Evolutionary conservation across 2,888 invertebrate genomes (phyloP), one percentile per base, ranked within the genome.

Genomic region (Sceliomorpha sp.): DNA sequence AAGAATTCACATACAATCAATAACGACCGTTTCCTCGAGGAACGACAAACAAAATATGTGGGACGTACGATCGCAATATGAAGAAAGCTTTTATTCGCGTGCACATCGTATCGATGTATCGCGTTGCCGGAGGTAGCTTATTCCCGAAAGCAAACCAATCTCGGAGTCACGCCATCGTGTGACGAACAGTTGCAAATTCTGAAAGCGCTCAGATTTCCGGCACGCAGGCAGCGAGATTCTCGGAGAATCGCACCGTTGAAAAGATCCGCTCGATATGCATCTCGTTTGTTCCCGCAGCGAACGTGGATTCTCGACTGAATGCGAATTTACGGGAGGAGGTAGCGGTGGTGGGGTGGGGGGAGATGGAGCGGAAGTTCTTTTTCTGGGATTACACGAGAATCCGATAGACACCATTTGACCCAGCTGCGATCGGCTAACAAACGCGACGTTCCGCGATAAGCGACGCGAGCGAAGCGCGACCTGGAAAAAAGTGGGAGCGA

Each of bases 151-250:
- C 37, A 51, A 59, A 67, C 55, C 47, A 67, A 67, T 67, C 55
- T 67, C 26, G 9, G 15, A 60, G 60, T 48, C 58, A 55, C 55
- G 59, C 53, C 39, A 60, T 36, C 42, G 67, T 53, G 39, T 42
- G 39, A 59, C 27, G 36, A 47, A 32, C 39, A 17, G 47, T 51
- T 39, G 50, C 9, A 14, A 51, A 45, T 51, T 40, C 53, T 40
- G 53, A 45, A 59, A 39, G 58, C n/a, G 51, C 44, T 67, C n/a
- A n/a, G 59, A 55, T 67, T 59, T 67, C 67, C 59, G 59, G 45
- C 53, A 59, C 48, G 58, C 53, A 55, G 29, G n/a, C n/a, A n/a
- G n/a, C n/a, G n/a, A n/a, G n/a, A n/a, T n/a, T n/a, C n/a, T 17
- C 36, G 53, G 47, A 58, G 32, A 32, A 32, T 29, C 17, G 53